phyloP scores from a whole-genome alignment of 2,888 invertebrate species.

The Dorcus hopei region DNA sequence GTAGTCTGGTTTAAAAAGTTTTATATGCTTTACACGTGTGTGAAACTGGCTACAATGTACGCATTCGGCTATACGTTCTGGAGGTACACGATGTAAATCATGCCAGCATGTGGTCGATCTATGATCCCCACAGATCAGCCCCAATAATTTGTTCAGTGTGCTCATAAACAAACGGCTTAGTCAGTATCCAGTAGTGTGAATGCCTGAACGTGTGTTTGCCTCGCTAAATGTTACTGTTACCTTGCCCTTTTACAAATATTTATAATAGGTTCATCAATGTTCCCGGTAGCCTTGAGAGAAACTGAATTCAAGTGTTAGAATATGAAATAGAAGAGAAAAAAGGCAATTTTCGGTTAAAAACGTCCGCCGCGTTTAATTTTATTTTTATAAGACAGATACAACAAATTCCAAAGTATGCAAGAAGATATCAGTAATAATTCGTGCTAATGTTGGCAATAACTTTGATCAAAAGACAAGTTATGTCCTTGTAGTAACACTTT shows the following conservation, averaged over 20 bases:
- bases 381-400: neutral
- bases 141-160: constrained; percentile 41
- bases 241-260: constrained; percentile 9
- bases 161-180: constrained; percentile 37
- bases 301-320: too few relatives aligned
- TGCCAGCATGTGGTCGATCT: constrained; percentile 44
- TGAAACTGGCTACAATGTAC: constrained; percentile 11
- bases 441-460: constrained; percentile 44
- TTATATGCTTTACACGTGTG: neutral
- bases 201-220: constrained; percentile 33
- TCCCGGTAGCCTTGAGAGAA: too few relatives aligned
- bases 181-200: constrained; percentile 45
- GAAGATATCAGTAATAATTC: constrained; percentile 44
- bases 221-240: constrained; percentile 23
- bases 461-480: constrained; percentile 39
- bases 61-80: constrained; percentile 30
- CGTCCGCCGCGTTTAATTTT: neutral
- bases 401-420: constrained; percentile 31
- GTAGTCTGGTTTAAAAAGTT: too few relatives aligned
- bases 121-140: constrained; percentile 36
- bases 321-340: too few relatives aligned
- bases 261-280: neutral
- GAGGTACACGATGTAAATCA: constrained; percentile 43
- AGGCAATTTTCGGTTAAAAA: neutral
- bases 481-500: constrained; percentile 40